Conservation (phyloP, 2,113 vertebrate genomes). For the Xiphophorus couchianus region DNA sequence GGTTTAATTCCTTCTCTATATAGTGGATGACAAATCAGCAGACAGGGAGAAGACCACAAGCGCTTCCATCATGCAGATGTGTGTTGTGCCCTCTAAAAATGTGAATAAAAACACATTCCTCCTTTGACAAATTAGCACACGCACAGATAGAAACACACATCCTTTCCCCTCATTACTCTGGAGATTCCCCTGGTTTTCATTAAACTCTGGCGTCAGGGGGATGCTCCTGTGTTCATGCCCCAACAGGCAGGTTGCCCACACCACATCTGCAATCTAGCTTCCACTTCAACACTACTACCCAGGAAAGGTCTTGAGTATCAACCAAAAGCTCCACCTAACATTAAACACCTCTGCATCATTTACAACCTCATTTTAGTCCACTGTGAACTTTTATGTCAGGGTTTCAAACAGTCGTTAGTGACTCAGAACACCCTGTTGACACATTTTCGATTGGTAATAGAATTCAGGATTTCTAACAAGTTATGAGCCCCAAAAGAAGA, state of each 20-base stretch:
- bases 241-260: conserved; percentile 78
- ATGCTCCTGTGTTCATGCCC: conserved; percentile 80
- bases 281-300: conserved; percentile 45
- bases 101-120: conserved; percentile 35
- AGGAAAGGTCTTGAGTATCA: conserved; percentile 43
- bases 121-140: conserved; percentile 50
- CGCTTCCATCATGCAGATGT: conserved; percentile 38
- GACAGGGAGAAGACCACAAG: conserved; percentile 48
- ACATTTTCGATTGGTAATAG: background rate
- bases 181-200: conserved; percentile 79
- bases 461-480: background rate
- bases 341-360: conserved; percentile 36
- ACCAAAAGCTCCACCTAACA: conserved; percentile 22
- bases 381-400: conserved; percentile 33
- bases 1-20: conserved; percentile 46
- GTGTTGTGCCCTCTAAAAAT: conserved; percentile 38
- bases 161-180: conserved; percentile 47
- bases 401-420: conserved; percentile 22
- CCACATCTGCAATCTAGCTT: conserved; percentile 81
- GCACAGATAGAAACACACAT: conserved; percentile 32
- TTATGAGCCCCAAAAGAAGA: background rate
- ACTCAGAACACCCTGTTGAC: conserved; percentile 5
- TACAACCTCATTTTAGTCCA: conserved; percentile 50
- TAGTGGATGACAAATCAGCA: conserved; percentile 59
- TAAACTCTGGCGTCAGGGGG: conserved; percentile 77